Conservation (phyloP, 2,888 invertebrate species). For the Polyploca ridens region DNA sequence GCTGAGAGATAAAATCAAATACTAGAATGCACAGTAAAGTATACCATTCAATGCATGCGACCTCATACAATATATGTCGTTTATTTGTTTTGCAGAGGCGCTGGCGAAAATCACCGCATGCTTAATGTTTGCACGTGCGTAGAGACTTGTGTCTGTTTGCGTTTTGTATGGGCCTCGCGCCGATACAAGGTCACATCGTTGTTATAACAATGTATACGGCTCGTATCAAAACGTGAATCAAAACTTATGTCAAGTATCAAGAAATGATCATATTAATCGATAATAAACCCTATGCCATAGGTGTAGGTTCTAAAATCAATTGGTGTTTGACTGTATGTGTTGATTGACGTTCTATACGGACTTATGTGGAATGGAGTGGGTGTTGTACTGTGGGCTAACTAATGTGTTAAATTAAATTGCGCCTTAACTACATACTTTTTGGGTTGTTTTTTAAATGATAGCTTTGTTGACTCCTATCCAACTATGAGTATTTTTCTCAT, state of each 20-base stretch:
- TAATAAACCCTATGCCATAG: too few relatives aligned
- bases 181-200: background rate
- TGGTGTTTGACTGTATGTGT: too few relatives aligned
- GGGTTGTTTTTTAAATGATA: background rate
- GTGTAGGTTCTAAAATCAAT: too few relatives aligned
- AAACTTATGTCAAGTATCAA: too few relatives aligned
- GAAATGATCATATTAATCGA: too few relatives aligned
- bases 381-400: background rate
- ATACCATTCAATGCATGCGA: slow-evolving; percentile 38
- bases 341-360: too few relatives aligned
- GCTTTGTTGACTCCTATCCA: too few relatives aligned
- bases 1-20: background rate
- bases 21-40: slow-evolving; percentile 9
- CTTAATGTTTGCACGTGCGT: slow-evolving; percentile 66
- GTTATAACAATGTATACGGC: background rate
- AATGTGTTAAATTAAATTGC: background rate
- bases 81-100: slow-evolving; percentile 78
- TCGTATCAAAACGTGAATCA: too few relatives aligned
- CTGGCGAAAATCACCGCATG: slow-evolving; percentile 79
- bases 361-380: background rate
- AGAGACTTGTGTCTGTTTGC: slow-evolving; percentile 25
- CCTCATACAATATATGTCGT: slow-evolving; percentile 39
- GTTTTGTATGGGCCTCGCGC: slow-evolving; percentile 18
- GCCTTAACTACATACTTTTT: background rate
- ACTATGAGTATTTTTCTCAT: too few relatives aligned